These are phyloP conservation scores for Hecatera dysodea DNA, from an alignment of 2,888 invertebrate species.

Conservation along the genomic window DNA sequence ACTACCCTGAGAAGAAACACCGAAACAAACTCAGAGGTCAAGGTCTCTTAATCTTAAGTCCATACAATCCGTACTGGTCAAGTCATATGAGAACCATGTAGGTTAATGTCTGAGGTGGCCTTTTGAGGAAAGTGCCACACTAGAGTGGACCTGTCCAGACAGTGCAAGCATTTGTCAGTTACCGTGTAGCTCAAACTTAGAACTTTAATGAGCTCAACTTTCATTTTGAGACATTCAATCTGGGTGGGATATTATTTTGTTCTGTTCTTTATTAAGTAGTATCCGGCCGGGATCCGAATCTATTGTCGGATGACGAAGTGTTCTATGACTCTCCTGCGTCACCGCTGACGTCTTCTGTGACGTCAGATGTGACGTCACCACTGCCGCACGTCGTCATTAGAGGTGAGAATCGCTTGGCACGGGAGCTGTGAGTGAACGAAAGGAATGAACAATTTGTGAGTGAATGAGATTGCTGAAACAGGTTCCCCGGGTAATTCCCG, in stretches of 20 bases:
- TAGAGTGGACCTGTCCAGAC: too few relatives aligned
- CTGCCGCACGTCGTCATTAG: conserved; percentile 58
- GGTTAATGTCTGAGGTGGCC: too few relatives aligned
- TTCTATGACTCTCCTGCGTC: conserved; percentile 81
- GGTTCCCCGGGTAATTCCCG: too few relatives aligned
- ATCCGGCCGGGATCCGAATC: conserved; percentile 75
- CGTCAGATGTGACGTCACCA: conserved; percentile 71
- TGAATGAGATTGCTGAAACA: neutral
- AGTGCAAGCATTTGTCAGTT: too few relatives aligned
- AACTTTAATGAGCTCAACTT: too few relatives aligned
- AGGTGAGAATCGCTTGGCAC: conserved; percentile 54
- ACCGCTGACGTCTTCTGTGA: conserved; percentile 70
- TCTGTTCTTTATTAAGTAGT: conserved; percentile 24
- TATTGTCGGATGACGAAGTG: conserved; percentile 85
- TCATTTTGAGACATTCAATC: neutral
- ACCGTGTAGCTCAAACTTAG: too few relatives aligned
- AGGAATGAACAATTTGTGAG: neutral
- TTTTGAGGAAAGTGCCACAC: too few relatives aligned
- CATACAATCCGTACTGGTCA: too few relatives aligned
- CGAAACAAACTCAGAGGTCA: too few relatives aligned
- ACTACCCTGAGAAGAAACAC: too few relatives aligned
- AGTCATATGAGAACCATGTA: too few relatives aligned
- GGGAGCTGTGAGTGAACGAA: neutral
- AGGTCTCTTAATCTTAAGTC: too few relatives aligned
- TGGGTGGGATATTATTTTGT: neutral